phyloP scores from a whole-genome alignment of 2,113 vertebrate genomes.

The Camelus dromedarius region DNA sequence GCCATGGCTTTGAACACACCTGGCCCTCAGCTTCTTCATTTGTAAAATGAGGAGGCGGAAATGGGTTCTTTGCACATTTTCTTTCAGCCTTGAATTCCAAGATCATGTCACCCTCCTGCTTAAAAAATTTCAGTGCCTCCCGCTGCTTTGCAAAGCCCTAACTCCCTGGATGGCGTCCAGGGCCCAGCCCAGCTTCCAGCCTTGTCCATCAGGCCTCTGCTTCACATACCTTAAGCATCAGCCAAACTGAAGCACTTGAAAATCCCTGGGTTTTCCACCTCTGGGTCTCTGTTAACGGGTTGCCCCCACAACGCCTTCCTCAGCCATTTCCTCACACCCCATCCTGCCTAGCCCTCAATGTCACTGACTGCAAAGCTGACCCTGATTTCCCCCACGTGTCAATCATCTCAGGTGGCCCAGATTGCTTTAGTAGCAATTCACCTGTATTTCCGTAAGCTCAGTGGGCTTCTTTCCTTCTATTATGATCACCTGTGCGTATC shows the following conservation, averaged over 20 bases:
- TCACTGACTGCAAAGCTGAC: neutral
- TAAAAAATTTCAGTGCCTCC: neutral
- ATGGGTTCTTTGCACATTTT: neutral
- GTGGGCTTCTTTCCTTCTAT: neutral
- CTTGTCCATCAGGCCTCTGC: neutral
- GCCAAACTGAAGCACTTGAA: neutral
- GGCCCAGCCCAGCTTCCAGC: neutral
- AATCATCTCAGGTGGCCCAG: neutral
- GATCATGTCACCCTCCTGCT: neutral
- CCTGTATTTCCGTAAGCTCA: neutral
- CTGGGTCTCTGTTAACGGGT: neutral
- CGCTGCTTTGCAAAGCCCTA: neutral
- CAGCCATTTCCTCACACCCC: neutral
- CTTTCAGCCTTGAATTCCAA: neutral
- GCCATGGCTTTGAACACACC: neutral
- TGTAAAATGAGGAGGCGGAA: conserved; percentile 6
- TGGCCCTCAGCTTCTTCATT: neutral
- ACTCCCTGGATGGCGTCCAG: neutral
- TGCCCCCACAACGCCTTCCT: neutral
- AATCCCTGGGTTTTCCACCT: neutral
- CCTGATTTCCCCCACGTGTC: neutral
- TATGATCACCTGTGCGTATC: neutral
- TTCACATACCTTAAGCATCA: neutral
- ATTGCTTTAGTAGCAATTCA: neutral
- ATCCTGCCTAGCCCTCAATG: neutral